These are phyloP conservation scores for Pangasianodon hypophthalmus DNA, from an alignment of 2,113 vertebrate species.

Conservation along the genomic window DNA sequence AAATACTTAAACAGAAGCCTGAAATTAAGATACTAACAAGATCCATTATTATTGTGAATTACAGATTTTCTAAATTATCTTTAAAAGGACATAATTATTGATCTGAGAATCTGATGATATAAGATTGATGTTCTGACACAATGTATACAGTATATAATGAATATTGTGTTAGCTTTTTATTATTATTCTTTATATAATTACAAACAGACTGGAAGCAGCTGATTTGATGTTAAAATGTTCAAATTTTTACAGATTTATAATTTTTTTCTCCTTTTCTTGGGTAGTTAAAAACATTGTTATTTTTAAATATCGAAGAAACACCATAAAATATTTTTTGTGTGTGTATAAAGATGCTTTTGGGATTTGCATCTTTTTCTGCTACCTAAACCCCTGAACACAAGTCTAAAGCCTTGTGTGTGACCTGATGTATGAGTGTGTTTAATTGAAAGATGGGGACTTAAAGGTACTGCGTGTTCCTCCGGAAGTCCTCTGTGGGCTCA, in stretches of 20 bases:
- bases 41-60: not conserved
- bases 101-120: not conserved
- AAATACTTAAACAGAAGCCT: not conserved
- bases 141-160: no score
- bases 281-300: not conserved
- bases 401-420: not conserved
- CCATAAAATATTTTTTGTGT: not conserved
- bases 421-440: not conserved
- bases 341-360: not conserved
- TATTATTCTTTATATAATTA: not conserved
- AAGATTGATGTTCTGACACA: not conserved
- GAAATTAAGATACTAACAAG: not conserved
- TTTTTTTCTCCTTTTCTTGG: not conserved
- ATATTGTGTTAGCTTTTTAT: not conserved
- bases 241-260: not conserved
- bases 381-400: not conserved
- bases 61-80: not conserved
- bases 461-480: conserved; percentile 36
- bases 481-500: conserved; percentile 35
- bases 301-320: not conserved
- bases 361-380: not conserved
- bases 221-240: not conserved
- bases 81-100: not conserved
- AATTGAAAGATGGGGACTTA: not conserved
- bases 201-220: not conserved